These are phyloP conservation scores for Microplitis manilae DNA, from an alignment of 2,888 invertebrate species.

Conservation along the genomic window DNA sequence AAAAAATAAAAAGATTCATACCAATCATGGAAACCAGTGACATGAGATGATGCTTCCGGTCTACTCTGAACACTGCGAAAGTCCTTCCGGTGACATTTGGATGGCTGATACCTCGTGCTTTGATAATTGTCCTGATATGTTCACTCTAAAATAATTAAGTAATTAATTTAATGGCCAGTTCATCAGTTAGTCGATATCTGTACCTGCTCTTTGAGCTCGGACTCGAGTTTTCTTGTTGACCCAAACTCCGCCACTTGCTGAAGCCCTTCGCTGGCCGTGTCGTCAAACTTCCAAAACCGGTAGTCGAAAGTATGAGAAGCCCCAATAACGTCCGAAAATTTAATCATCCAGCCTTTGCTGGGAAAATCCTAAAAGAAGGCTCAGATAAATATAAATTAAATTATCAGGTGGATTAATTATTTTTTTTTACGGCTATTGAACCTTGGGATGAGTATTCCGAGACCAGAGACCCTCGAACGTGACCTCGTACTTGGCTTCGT, in stretches of 20 bases:
- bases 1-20: conserved; percentile 60
- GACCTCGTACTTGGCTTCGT: conserved; percentile 95
- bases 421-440: conserved; percentile 36
- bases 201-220: conserved; percentile 89
- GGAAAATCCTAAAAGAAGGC: conserved; percentile 83
- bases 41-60: conserved; percentile 87
- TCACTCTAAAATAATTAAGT: conserved; percentile 70
- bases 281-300: conserved; percentile 93
- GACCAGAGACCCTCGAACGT: conserved; percentile 96
- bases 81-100: conserved; percentile 90
- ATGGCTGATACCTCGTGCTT: conserved; percentile 91
- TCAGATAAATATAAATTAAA: conserved; percentile 2
- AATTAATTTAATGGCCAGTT: neutral
- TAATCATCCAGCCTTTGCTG: conserved; percentile 89
- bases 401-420: conserved; percentile 3
- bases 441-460: conserved; percentile 92
- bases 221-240: conserved; percentile 88
- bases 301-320: conserved; percentile 92
- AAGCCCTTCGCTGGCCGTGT: conserved; percentile 90
- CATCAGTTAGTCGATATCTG: neutral
- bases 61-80: conserved; percentile 85
- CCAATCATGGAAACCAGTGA: conserved; percentile 92
- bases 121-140: conserved; percentile 86
- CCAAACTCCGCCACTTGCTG: conserved; percentile 93
- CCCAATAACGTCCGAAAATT: conserved; percentile 97